These are phyloP conservation scores for Siniperca chuatsi DNA, from an alignment of 2,113 vertebrate species.

Conservation along the genomic window DNA sequence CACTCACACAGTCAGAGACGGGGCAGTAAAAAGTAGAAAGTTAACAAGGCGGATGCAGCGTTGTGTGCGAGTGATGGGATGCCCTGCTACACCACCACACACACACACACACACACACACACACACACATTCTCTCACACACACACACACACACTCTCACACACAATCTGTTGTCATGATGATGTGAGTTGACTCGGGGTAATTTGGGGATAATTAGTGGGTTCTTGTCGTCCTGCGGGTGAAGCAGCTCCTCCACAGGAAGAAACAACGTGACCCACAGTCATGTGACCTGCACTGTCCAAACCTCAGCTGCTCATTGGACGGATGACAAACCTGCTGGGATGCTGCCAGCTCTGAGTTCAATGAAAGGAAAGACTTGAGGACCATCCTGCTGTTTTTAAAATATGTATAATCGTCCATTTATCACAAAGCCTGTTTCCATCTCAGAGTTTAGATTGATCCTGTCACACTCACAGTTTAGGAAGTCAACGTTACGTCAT, in stretches of 20 bases:
- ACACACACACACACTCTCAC: constrained; percentile 13
- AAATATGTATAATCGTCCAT: too few relatives aligned
- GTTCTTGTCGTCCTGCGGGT: constrained; percentile 60
- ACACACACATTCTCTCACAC: neutral
- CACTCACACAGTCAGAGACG: constrained; percentile 6
- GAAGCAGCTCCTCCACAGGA: constrained; percentile 46
- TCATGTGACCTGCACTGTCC: constrained; percentile 54
- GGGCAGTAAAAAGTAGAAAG: constrained; percentile 49
- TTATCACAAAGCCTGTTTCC: too few relatives aligned
- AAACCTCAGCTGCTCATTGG: constrained; percentile 44
- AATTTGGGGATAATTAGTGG: constrained; percentile 71
- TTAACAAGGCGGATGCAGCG: constrained; percentile 66
- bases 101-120: constrained; percentile 7
- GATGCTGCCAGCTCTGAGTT: constrained; percentile 5
- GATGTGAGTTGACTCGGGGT: constrained; percentile 58
- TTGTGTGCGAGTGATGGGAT: constrained; percentile 60
- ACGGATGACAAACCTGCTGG: constrained; percentile 23
- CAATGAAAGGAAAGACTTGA: neutral
- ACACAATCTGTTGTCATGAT: constrained; percentile 37
- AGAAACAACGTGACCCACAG: constrained; percentile 53
- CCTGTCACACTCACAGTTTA: too few relatives aligned
- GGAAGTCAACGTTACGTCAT: too few relatives aligned
- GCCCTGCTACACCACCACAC: constrained; percentile 15
- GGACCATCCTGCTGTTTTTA: neutral
- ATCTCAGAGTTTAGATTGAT: too few relatives aligned